Evolutionary conservation across 2,113 vertebrate genomes (phyloP).

Genomic region (Archilochus colubris): DNA sequence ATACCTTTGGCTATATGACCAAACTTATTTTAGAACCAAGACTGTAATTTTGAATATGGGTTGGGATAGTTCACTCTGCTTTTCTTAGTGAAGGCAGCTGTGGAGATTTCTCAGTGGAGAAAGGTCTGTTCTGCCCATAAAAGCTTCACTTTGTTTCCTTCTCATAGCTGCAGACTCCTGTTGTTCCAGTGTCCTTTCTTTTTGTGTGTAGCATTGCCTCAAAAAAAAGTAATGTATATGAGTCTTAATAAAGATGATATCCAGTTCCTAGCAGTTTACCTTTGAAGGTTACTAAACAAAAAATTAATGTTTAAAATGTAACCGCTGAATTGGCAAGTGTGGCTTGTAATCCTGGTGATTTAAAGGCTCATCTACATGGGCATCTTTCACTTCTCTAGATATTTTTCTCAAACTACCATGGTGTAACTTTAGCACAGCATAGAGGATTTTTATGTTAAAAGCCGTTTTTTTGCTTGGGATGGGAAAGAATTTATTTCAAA

Average conservation of each 20-base stretch:
- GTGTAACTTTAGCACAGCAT: background rate
- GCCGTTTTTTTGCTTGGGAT: rapidly evolving
- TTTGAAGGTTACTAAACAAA: background rate
- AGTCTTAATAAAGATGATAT: background rate
- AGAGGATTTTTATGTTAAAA: background rate
- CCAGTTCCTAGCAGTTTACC: background rate
- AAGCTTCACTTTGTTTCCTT: background rate
- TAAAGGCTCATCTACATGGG: background rate
- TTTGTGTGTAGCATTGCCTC: background rate
- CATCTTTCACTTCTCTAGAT: background rate
- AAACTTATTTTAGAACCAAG: background rate
- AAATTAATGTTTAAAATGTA: background rate
- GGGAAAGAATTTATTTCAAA: background rate
- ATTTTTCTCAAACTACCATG: background rate
- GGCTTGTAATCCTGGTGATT: background rate
- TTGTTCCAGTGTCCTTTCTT: background rate
- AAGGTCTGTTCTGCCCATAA: background rate
- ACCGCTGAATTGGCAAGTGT: background rate
- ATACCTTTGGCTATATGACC: background rate
- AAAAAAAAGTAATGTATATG: background rate
- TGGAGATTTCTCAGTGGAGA: background rate
- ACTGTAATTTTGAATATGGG: background rate
- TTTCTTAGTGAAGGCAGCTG: background rate
- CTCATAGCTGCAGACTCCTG: background rate
- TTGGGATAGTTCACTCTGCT: background rate